Evolutionary conservation across 2,797 vertebrate genomes (phyloP).

Genomic region (Bradypus variegatus): DNA sequence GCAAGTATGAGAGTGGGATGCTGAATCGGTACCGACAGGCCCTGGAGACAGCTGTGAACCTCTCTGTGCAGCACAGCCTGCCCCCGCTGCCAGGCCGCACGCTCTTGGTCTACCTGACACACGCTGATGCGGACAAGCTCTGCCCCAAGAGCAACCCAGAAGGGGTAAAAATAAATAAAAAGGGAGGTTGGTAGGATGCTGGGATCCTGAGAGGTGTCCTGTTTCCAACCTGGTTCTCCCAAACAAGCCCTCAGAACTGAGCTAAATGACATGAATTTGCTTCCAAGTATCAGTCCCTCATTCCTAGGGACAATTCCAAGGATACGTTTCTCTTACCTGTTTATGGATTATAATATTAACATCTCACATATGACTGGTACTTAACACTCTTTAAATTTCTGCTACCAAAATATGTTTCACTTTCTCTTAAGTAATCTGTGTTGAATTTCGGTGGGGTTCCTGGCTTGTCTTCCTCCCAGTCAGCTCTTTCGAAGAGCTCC

Average conservation of each 20-base stretch:
- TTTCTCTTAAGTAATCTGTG: not conserved
- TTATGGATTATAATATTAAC: not conserved
- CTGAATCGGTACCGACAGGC: constrained; percentile 79
- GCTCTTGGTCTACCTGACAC: constrained; percentile 68
- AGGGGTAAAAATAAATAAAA: constrained; percentile 42
- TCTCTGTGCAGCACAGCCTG: constrained; percentile 82
- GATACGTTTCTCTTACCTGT: not conserved
- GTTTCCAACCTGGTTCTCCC: not conserved
- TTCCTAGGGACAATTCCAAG: not conserved
- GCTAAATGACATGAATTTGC: not conserved
- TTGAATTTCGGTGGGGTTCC: not conserved
- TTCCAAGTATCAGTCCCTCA: not conserved
- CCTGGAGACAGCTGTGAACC: constrained; percentile 80
- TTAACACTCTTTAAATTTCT: not conserved
- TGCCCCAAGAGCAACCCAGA: constrained; percentile 51
- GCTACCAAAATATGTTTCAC: not conserved
- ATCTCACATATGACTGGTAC: not conserved
- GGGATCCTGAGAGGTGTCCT: not conserved
- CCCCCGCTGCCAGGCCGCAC: constrained; percentile 83
- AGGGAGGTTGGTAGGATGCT: not conserved
- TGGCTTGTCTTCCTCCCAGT: constrained; percentile 39
- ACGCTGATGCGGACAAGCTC: not conserved
- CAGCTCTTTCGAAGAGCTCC: not conserved
- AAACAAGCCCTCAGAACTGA: not conserved
- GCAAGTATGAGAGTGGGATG: constrained; percentile 60